A percentile compares a stretch with the other conserved stretches of the same genome.
Evolutionary conservation across 2,888 invertebrate species (phyloP).

Genomic region (Vannuccia rotundouncinata): DNA sequence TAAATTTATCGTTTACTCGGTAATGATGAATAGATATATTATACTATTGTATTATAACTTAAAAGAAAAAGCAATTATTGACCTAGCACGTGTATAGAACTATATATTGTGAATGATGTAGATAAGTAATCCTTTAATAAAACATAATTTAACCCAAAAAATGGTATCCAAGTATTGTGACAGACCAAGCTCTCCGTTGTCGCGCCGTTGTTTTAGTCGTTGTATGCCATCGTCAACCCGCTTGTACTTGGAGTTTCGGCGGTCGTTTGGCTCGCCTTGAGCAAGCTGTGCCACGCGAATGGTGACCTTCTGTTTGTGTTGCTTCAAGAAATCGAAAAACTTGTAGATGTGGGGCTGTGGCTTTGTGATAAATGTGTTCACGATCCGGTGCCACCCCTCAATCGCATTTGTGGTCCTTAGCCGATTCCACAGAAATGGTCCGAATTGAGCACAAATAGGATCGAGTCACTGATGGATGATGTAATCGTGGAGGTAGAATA

Average conservation of each 20-base stretch:
- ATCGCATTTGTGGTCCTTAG: not conserved
- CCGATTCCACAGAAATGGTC: slow-evolving; percentile 2
- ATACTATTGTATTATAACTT: no score
- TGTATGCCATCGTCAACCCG: not conserved
- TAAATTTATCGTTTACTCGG: no score
- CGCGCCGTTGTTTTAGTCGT: not conserved
- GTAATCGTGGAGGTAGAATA: not conserved
- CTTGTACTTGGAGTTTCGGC: not conserved
- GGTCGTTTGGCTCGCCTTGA: not conserved
- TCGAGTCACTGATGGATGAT: not conserved
- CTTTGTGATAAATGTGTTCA: slow-evolving; percentile 6
- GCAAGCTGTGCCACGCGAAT: not conserved
- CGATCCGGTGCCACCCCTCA: slow-evolving; percentile 11
- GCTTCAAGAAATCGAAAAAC: slow-evolving; percentile 1
- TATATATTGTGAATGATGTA: no score
- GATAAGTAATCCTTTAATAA: no score
- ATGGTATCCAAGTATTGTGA: not conserved
- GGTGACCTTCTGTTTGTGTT: slow-evolving; percentile 14
- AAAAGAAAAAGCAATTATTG: no score
- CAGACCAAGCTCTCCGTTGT: not conserved
- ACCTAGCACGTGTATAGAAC: no score
- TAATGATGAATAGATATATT: no score
- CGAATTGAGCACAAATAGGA: slow-evolving; percentile 16
- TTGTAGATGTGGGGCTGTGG: not conserved
- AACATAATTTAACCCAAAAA: no score